A percentile compares a stretch with the other conserved stretches of the same genome.
Evolutionary conservation across 1,140 invertebrate species (phyloP).

Genomic region (Platyura marginata): DNA sequence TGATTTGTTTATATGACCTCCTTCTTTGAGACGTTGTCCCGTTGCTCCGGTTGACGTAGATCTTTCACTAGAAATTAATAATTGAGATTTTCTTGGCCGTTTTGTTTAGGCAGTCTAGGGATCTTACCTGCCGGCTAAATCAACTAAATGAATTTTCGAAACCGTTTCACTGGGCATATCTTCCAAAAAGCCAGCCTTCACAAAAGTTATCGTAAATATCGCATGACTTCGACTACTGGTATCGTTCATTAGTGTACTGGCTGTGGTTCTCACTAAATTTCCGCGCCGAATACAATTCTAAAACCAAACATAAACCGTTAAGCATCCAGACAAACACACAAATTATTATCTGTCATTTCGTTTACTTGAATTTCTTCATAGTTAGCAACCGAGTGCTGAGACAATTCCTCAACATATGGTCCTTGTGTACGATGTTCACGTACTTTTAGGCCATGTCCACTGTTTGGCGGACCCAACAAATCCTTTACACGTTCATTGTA

Average conservation of each 20-base stretch:
- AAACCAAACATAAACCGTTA: too few relatives aligned
- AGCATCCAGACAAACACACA: too few relatives aligned
- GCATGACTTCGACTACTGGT: slow-evolving; percentile 85
- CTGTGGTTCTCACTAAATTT: slow-evolving; percentile 60
- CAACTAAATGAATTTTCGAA: slow-evolving; percentile 76
- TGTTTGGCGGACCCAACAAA: slow-evolving; percentile 47
- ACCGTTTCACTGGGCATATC: slow-evolving; percentile 75
- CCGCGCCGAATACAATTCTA: slow-evolving; percentile 59
- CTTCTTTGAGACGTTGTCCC: slow-evolving; percentile 72
- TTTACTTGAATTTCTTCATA: slow-evolving; percentile 72
- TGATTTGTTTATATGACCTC: slow-evolving; percentile 85
- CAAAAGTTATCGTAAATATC: slow-evolving; percentile 86
- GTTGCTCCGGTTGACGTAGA: slow-evolving; percentile 74
- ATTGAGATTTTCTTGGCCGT: background rate
- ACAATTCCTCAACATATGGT: slow-evolving; percentile 85
- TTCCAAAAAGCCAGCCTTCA: slow-evolving; percentile 63
- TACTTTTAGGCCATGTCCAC: slow-evolving; percentile 58
- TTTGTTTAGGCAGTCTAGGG: background rate
- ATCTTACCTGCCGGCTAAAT: slow-evolving; percentile 61
- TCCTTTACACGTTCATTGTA: slow-evolving; percentile 86
- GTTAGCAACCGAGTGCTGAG: slow-evolving; percentile 67
- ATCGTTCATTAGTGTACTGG: slow-evolving; percentile 73
- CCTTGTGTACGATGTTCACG: slow-evolving; percentile 82
- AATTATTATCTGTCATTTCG: too few relatives aligned
- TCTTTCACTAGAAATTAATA: slow-evolving; percentile 43